phyloP scores from a whole-genome alignment of 1,140 invertebrate species.

The Callitettix versicolor region DNA sequence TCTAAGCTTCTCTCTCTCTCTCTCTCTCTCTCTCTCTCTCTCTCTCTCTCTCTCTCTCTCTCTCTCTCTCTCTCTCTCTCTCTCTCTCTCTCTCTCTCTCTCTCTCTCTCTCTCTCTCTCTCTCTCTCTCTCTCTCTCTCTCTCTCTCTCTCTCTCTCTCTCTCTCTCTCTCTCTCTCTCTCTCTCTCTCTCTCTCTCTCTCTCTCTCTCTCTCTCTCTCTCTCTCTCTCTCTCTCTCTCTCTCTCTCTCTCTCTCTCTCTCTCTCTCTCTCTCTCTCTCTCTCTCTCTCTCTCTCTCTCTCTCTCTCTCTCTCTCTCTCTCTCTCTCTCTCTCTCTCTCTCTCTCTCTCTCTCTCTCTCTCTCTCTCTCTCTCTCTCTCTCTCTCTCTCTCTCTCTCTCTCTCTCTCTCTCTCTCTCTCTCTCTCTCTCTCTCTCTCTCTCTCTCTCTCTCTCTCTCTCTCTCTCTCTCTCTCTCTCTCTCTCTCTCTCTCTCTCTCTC shows the following conservation, averaged over 20 bases:
- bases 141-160: neutral
- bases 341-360: neutral
- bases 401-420: too few species aligned
- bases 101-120: neutral
- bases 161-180: neutral
- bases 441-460: too few species aligned
- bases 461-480: too few species aligned
- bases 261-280: neutral
- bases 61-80: neutral
- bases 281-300: neutral
- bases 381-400: too few species aligned
- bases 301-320: neutral
- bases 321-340: neutral
- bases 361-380: neutral
- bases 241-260: neutral
- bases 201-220: neutral
- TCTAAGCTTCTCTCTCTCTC: neutral
- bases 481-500: too few species aligned
- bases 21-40: neutral
- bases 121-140: neutral
- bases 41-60: neutral
- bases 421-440: too few species aligned
- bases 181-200: neutral
- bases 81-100: neutral
- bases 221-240: neutral